These are phyloP conservation scores for Spisula subtruncata DNA, from an alignment of 2,888 invertebrate genomes.

Conservation along the genomic window DNA sequence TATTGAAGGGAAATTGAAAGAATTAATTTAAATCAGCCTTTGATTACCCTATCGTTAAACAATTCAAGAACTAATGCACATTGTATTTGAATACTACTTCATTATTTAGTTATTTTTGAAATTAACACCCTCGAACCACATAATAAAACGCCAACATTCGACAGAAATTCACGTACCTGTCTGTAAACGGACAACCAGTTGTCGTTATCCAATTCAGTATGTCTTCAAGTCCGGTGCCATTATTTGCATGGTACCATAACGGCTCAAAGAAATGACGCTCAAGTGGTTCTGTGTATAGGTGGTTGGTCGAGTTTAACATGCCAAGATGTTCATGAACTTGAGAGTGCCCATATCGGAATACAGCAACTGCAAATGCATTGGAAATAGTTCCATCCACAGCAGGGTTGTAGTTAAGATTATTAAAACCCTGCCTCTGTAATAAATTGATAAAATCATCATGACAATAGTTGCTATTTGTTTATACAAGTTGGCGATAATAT, in stretches of 20 bases:
- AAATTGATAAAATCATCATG: too few relatives aligned
- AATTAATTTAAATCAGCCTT: too few relatives aligned
- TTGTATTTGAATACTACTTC: too few relatives aligned
- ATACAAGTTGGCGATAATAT: too few relatives aligned
- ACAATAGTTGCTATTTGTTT: too few relatives aligned
- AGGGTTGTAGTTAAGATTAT: constrained; percentile 94
- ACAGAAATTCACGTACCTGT: background rate
- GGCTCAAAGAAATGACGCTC: constrained; percentile 96
- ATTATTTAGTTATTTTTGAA: too few relatives aligned
- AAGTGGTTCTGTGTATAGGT: constrained; percentile 86
- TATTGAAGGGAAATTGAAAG: too few relatives aligned
- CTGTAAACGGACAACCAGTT: constrained; percentile 38
- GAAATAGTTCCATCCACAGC: constrained; percentile 94
- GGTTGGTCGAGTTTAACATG: background rate
- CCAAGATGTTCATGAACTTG: constrained; percentile 91
- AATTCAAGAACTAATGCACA: too few relatives aligned
- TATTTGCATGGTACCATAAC: constrained; percentile 48
- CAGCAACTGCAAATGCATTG: constrained; percentile 98
- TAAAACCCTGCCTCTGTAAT: constrained; percentile 14
- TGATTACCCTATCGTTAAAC: too few relatives aligned
- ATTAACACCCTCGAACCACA: too few relatives aligned
- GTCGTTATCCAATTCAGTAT: constrained; percentile 49
- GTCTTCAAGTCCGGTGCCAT: constrained; percentile 51
- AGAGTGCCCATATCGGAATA: constrained; percentile 97
- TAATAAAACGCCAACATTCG: too few relatives aligned